A percentile compares a stretch with the other conserved stretches of the same genome.
These are phyloP conservation scores for Spermophilus dauricus DNA, from an alignment of 2,113 vertebrate genomes.

Conservation along the genomic window DNA sequence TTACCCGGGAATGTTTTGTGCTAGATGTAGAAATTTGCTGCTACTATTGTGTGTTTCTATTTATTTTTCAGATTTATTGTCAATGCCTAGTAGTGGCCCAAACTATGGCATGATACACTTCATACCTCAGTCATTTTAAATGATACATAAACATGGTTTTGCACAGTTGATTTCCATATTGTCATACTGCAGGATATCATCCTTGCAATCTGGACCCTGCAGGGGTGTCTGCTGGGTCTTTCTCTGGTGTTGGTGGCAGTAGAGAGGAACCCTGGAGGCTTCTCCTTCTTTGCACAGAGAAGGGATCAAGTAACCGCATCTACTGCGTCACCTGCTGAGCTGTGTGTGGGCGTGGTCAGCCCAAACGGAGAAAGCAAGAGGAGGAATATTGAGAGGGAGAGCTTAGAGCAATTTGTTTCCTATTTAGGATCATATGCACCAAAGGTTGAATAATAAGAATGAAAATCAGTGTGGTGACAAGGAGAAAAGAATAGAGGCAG, in stretches of 20 bases:
- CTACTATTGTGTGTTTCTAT: not conserved
- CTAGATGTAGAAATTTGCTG: not conserved
- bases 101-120: not conserved
- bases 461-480: not conserved
- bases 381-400: not conserved
- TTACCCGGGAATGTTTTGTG: not conserved
- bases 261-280: not conserved
- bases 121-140: not conserved
- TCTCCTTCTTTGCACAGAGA: not conserved
- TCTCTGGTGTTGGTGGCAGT: too few species aligned
- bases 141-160: not conserved
- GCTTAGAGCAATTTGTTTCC: not conserved
- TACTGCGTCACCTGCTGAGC: not conserved
- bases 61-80: not conserved
- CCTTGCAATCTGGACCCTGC: not conserved
- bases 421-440: not conserved
- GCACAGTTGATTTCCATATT: not conserved
- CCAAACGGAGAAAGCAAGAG: not conserved
- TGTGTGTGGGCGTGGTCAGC: not conserved
- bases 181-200: not conserved
- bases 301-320: not conserved
- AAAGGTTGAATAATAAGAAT: not conserved
- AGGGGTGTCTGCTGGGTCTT: not conserved
- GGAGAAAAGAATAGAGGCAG: not conserved
- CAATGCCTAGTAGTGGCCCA: not conserved